Conservation (phyloP, 2,113 vertebrate species). For the Panthera tigris region DNA sequence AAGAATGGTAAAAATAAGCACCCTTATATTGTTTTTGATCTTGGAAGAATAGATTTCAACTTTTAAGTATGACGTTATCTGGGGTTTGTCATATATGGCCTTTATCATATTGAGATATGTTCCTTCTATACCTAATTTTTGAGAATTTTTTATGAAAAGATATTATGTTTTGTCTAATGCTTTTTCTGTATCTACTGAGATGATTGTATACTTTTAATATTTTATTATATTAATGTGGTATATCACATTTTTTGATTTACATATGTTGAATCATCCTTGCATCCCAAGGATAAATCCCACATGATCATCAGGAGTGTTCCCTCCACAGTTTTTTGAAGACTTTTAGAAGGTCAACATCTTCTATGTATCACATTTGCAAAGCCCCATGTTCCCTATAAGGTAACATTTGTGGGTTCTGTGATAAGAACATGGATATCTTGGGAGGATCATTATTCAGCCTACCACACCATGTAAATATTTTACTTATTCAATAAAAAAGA, state of each 20-base stretch:
- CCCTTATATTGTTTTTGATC: neutral
- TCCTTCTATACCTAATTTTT: neutral
- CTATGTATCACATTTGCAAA: neutral
- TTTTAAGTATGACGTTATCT: neutral
- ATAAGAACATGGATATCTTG: neutral
- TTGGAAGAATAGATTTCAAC: neutral
- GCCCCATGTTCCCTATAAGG: neutral
- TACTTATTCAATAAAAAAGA: neutral
- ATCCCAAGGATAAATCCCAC: neutral
- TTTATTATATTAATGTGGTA: neutral
- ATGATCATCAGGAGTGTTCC: no score
- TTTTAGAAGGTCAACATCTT: neutral
- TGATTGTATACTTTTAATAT: neutral
- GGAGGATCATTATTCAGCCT: conserved; percentile 1
- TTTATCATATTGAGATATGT: neutral
- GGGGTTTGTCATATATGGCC: neutral
- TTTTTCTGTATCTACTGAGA: neutral
- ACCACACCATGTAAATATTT: neutral
- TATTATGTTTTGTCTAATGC: neutral
- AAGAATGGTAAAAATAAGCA: neutral
- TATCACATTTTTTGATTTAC: neutral
- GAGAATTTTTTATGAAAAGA: neutral
- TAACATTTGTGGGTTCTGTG: neutral
- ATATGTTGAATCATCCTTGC: neutral
- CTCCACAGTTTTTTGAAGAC: neutral